Evolutionary conservation across 2,888 invertebrate genomes (phyloP), one percentile per base, ranked within the genome.

Genomic region (Scaptomyza polygonia): DNA sequence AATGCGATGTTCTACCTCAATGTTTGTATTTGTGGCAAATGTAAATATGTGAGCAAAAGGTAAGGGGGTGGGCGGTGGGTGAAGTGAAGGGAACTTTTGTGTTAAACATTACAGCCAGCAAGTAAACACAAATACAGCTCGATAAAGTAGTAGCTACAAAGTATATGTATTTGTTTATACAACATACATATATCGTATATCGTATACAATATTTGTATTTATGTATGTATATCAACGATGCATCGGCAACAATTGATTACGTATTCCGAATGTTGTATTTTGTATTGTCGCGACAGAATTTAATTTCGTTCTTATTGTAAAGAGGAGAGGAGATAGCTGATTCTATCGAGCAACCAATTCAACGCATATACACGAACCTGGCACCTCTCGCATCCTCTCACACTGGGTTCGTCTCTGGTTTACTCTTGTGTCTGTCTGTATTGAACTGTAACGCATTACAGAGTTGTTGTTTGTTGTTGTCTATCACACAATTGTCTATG

Each of bases 241-340:
- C 21, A 21, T 65, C 65, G 73, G 63, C 79, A 88, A 88, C 3
- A 1, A 86, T 89, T 88, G 89, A 88, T 89, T 89, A 88, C 76
- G 79, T 86, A 89, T 89, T 84, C 89, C 69, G 79, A 81, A 80
- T 85, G 78, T 76, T 79, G 75, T 3, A n/a, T n/a, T 21, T 3
- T 21, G 3, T 71, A 80, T 80, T 87, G 88, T 85, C 85, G 89
- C 88, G 88, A 86, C 89, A 88, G 89, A 89, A 89, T 88, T 89
- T 82, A 83, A 89, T 89, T 89, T 80, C 64, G 71, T 85, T 88
- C 89, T 86, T 85, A 72, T 80, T 8, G 0, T 30, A 8, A 8
- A 5, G 0, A 5, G 3, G 14, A 45, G 12, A 16, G 1, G 27
- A 12, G 25, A 25, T 5, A 25, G 2, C 21, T 3, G 25, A 18